These are phyloP conservation scores for Elysia chlorotica DNA, from an alignment of 1,140 invertebrate genomes.

Conservation along the genomic window DNA sequence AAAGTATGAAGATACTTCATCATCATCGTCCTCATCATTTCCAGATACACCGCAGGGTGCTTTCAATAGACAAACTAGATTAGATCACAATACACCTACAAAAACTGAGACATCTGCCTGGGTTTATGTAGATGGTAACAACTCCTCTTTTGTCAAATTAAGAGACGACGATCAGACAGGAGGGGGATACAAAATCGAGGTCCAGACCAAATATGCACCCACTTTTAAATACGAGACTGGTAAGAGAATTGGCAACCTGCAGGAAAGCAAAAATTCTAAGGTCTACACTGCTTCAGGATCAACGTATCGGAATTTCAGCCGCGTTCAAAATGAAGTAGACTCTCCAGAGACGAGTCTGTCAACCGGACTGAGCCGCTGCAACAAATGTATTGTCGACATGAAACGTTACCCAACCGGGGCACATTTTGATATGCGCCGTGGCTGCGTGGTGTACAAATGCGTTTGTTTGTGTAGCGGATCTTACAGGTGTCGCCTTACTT, in stretches of 20 bases:
- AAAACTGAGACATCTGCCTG: conserved; percentile 3
- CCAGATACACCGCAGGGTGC: too few relatives aligned
- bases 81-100: not conserved
- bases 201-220: conserved; percentile 1
- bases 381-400: conserved; percentile 21
- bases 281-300: not conserved
- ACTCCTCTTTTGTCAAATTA: conserved; percentile 4
- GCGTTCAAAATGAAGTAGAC: not conserved
- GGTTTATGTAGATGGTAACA: conserved; percentile 7
- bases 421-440: conserved; percentile 29
- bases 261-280: too few relatives aligned
- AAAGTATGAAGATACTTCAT: too few relatives aligned
- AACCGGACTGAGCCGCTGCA: conserved; percentile 6
- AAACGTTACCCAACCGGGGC: conserved; percentile 24
- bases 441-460: conserved; percentile 35
- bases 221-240: too few relatives aligned
- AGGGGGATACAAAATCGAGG: conserved; percentile 3
- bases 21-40: conserved; percentile 10
- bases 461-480: conserved; percentile 31
- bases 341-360: not conserved
- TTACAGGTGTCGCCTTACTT: conserved; percentile 27
- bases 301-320: not conserved
- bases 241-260: too few relatives aligned
- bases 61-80: not conserved
- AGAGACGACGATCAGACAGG: not conserved